A percentile compares a stretch with the other conserved stretches of the same genome.
Evolutionary conservation across 92 coral and sea anemone genomes (phyloP).

Genomic region (Hydrozoanthus gracilis): DNA sequence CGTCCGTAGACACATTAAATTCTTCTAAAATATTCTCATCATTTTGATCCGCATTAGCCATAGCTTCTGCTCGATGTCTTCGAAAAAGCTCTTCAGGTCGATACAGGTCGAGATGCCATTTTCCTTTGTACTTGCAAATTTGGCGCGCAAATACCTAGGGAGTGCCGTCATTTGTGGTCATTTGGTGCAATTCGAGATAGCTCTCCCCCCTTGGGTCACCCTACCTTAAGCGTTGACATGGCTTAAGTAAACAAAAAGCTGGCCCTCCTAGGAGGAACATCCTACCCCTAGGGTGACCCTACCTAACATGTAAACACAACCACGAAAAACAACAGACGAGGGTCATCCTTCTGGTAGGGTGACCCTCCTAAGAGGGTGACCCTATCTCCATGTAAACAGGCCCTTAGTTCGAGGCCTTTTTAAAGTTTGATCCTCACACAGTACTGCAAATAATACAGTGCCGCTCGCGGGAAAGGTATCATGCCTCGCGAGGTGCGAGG

Average conservation of each 20-base stretch:
- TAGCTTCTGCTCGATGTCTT: slow-evolving; percentile 15
- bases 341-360: background rate
- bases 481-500: no score
- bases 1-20: slow-evolving; percentile 15
- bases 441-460: no score
- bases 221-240: slow-evolving; percentile 2
- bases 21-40: slow-evolving; percentile 11
- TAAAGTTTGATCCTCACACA: no score
- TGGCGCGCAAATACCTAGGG: slow-evolving; percentile 8
- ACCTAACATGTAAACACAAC: no score
- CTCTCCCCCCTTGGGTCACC: background rate
- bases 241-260: slow-evolving; percentile 21
- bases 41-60: slow-evolving; percentile 11
- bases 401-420: no score
- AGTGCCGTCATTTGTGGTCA: slow-evolving; percentile 28
- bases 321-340: no score
- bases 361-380: no score
- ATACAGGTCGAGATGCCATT: slow-evolving; percentile 11
- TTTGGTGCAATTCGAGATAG: background rate
- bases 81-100: slow-evolving; percentile 17
- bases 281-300: slow-evolving; percentile 9
- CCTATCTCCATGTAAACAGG: no score
- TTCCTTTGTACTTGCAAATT: slow-evolving; percentile 18
- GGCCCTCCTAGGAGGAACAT: slow-evolving; percentile 22
- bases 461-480: no score